Evolutionary conservation across 2,888 invertebrate genomes (phyloP).

Genomic region (Cantharis rustica): DNA sequence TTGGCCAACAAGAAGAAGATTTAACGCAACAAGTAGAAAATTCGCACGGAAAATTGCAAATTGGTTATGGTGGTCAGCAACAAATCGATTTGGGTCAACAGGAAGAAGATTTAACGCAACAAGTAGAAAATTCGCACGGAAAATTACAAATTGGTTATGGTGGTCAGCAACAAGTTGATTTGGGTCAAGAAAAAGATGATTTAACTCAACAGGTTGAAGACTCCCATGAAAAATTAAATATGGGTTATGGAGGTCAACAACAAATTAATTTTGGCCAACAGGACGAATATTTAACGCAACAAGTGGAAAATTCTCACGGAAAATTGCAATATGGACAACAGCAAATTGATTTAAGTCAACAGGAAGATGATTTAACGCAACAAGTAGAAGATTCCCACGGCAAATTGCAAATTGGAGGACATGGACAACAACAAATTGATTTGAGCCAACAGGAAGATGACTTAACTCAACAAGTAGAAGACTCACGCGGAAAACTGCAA

Average conservation of each 20-base stretch:
- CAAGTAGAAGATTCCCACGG: not conserved
- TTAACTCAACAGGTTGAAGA: no score
- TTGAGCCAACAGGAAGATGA: conserved; percentile 4
- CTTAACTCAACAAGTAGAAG: conserved; percentile 33
- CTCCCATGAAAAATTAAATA: not conserved
- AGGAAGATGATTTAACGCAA: conserved; percentile 11
- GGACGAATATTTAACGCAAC: conserved; percentile 36
- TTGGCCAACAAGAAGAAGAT: conserved; percentile 12
- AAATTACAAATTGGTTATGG: conserved; percentile 35
- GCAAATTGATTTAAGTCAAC: conserved; percentile 23
- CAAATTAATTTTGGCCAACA: conserved; percentile 2
- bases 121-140: conserved; percentile 37
- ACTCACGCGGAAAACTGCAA: conserved; percentile 37
- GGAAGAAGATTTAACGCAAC: conserved; percentile 36
- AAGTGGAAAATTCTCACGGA: conserved; percentile 37
- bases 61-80: not conserved
- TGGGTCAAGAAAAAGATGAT: no score
- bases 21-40: conserved; percentile 33
- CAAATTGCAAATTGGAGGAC: no score
- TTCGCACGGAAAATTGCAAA: conserved; percentile 31
- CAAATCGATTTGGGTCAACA: conserved; percentile 1
- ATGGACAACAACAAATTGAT: conserved; percentile 18
- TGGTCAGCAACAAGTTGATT: conserved; percentile 13
- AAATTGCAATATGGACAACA: no score
- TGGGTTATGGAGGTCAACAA: not conserved